These are phyloP conservation scores for Apostichopus leukothele DNA, from an alignment of 53 echinoderm and acorn worm genomes.

Conservation along the genomic window DNA sequence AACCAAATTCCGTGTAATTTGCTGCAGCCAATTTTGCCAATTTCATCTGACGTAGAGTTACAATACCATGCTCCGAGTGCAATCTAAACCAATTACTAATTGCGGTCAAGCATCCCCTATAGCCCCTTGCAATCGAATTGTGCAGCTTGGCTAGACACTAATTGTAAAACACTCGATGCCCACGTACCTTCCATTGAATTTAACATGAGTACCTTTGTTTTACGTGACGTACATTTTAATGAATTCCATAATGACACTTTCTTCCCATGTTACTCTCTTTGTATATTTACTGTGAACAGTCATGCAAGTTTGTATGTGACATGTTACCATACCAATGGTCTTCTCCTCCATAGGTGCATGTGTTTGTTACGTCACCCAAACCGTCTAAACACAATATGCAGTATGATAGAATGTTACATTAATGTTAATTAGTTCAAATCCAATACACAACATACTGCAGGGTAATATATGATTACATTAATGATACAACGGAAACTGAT, in stretches of 20 bases:
- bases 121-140: not conserved
- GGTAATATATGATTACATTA: too few species aligned
- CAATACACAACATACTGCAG: too few species aligned
- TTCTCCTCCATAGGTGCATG: too few species aligned
- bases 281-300: not conserved
- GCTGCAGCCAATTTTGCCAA: not conserved
- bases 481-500: too few species aligned
- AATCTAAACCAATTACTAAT: not conserved
- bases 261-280: not conserved
- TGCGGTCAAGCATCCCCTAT: not conserved
- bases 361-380: too few species aligned
- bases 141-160: not conserved
- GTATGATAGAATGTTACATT: too few species aligned
- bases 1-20: too few species aligned
- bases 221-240: not conserved
- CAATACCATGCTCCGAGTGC: not conserved
- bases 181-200: not conserved
- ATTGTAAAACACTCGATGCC: not conserved
- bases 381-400: too few species aligned
- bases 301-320: too few species aligned
- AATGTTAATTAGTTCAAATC: too few species aligned
- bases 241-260: not conserved
- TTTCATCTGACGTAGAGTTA: not conserved
- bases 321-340: too few species aligned
- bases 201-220: too few species aligned